Base-by-base conservation (phyloP, 2,113 vertebrate genomes). In the Stercorarius parasiticus region DNA sequence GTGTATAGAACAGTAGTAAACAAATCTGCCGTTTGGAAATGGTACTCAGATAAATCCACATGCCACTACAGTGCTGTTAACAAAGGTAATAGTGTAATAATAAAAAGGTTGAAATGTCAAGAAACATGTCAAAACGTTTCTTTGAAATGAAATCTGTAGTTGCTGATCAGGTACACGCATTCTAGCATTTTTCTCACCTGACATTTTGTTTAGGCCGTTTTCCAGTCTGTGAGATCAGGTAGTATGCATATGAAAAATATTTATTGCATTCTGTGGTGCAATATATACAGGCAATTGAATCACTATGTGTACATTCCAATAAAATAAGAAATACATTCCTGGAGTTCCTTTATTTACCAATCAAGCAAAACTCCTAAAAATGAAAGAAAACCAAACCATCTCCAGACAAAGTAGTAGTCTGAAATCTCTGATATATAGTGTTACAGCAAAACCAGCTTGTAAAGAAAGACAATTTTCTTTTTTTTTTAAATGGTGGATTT, bases 271-370 rank as follows among this genome's bases (percentile, higher is more conserved):
- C 73, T 61, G 80, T 86, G 27, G 58, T 89, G 59, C n/a, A n/a
- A 55, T 85, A 45, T 13, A 10, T 67, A 50, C 34, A 77, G 86
- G 65, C 79, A 92, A 91, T 50, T 3, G 5, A 86, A 92, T 82
- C 12, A 84, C 34, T 96, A 23, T 13, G 11, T 78, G 56, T 92
- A 67, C 42, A 43, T 95, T 83, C 95, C 91, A 95, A 73, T 91
- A 78, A 90, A 94, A 82, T 36, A 91, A 85, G 34, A 50, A 93
- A 86, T 86, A 86, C 42, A 82, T 90, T 65, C 58, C 78, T 79
- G 58, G 86, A 88, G 34, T 76, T 53, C 53, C 43, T 73, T 92
- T 96, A 96, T 80, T 86, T 82, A 78, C 43, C 58, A 14, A 89
- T 86, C 65, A 93, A 49, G 58, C 9, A 82, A 79, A 90, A 89